Base-by-base conservation (phyloP, 2,888 invertebrate genomes). In the Lacanobia oleracea region DNA sequence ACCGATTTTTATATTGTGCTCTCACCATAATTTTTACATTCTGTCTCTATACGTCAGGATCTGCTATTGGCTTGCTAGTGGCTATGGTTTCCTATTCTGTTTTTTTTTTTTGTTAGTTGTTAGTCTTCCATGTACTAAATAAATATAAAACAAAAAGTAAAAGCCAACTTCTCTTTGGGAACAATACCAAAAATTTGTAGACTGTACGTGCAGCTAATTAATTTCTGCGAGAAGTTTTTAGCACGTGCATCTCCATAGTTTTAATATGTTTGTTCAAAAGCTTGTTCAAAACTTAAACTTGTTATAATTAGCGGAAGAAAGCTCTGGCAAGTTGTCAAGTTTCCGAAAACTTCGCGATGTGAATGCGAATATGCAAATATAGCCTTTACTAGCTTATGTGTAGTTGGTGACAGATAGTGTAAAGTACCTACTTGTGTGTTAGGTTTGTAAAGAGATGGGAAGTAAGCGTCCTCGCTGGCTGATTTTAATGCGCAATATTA, bases 271-370 rank as follows among this genome's bases (percentile, higher is more conserved):
- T 61, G 60, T 76, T 57, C 18, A 21, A 23, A 69, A 59, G 61
- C 62, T 62, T 61, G 60, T 76, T 57, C 18, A 21, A 23, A 69
- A 59, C 33, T 57, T 48, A 45, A n/a, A 18, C 70, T 63, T 63
- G 74, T 59, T 56, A 53, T 67, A 67, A 63, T 76, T 56, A 76
- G n/a, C 2, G 16, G 12, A 62, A 66, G 27, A 16, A 65, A 66
- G 27, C n/a, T 12, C 56, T 62, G 10, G 37, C 21, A 68, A 53
- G n/a, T 54, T 75, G 27, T 5, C 2, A 66, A 74, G 53, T 65
- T 59, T 23, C 2, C n/a, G 12, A 27, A 43, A 65, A 61, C 54
- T 67, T 64, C 8, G 16, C 7, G 18, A 48, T 50, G 53, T 37
- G 27, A 59, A 61, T n/a, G 12, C 10, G 56, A 72, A 57, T 53